Evolutionary conservation across 2,113 vertebrate genomes (phyloP).

Genomic region (Campylomormyrus numenius): DNA sequence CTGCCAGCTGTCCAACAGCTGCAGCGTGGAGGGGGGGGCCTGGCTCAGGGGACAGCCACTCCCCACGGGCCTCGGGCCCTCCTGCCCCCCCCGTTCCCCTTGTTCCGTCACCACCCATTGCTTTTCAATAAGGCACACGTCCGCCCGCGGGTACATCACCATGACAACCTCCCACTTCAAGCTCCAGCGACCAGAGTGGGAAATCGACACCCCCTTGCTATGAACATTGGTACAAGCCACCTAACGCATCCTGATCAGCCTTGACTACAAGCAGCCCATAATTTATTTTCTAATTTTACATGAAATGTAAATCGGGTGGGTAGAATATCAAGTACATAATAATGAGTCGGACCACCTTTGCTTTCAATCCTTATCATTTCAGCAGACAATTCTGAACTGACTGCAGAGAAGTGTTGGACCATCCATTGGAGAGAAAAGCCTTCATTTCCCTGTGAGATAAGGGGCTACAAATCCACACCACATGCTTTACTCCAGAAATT

Average conservation of each 20-base stretch:
- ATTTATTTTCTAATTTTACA: neutral
- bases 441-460: neutral
- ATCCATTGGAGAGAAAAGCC: neutral
- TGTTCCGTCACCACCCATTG: conserved; percentile 22
- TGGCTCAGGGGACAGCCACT: conserved; percentile 44
- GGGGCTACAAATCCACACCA: neutral
- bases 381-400: neutral
- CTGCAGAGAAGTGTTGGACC: neutral
- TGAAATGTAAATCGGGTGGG: neutral
- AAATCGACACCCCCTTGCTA: conserved; percentile 35
- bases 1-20: conserved; percentile 40
- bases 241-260: neutral
- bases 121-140: conserved; percentile 48
- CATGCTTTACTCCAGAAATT: neutral
- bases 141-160: conserved; percentile 38
- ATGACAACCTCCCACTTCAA: conserved; percentile 42
- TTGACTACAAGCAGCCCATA: neutral
- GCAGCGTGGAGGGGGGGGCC: conserved; percentile 24
- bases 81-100: neutral
- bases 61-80: conserved; percentile 20
- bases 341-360: neutral
- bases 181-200: conserved; percentile 38
- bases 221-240: neutral
- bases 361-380: neutral
- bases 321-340: neutral